Percentiles rank a stretch among this genome's conserved stretches.
Evolutionary conservation across 1,140 invertebrate genomes (phyloP).

Genomic region (Parasteatoda tepidariorum): DNA sequence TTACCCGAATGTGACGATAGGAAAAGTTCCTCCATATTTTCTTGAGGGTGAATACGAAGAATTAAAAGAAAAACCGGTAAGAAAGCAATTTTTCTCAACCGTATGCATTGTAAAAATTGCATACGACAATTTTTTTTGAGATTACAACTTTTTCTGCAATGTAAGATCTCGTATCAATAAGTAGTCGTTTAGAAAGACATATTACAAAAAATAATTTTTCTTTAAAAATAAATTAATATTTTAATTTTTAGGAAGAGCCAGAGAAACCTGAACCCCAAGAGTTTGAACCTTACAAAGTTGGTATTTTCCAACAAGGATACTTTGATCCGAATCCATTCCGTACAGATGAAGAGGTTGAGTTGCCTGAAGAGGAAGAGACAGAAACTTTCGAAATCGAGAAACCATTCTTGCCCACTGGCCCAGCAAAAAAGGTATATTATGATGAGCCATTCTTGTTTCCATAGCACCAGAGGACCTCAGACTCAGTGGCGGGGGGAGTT

Average conservation of each 20-base stretch:
- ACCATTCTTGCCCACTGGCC: not conserved
- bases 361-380: not conserved
- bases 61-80: slow-evolving; percentile 22
- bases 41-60: slow-evolving; percentile 24
- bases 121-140: not conserved
- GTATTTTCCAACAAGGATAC: slow-evolving; percentile 27
- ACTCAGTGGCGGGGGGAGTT: too few relatives aligned
- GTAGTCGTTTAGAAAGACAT: too few relatives aligned
- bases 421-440: slow-evolving; percentile 45
- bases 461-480: too few relatives aligned
- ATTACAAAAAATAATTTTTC: too few relatives aligned
- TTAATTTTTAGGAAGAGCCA: too few relatives aligned
- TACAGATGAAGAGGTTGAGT: not conserved
- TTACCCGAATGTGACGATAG: slow-evolving; percentile 43
- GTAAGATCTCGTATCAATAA: too few relatives aligned
- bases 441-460: too few relatives aligned
- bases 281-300: slow-evolving; percentile 23
- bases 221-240: too few relatives aligned
- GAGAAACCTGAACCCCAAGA: not conserved
- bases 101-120: not conserved
- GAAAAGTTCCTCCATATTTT: slow-evolving; percentile 31
- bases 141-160: not conserved
- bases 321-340: slow-evolving; percentile 25
- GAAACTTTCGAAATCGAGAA: not conserved
- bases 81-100: not conserved